Conservation (phyloP, 2,888 invertebrate species). For the Camponotus fellah region DNA sequence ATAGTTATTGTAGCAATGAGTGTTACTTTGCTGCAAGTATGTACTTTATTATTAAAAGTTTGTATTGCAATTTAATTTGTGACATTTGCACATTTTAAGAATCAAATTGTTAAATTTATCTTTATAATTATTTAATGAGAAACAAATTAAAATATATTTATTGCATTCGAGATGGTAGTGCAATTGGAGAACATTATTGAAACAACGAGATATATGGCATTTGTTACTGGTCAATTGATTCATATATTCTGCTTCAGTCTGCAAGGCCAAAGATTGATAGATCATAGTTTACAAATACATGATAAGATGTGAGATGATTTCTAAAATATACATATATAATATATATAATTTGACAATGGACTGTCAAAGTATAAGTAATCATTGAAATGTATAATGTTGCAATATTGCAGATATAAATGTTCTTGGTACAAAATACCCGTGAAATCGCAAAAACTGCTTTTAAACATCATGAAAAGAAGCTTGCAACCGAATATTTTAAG, state of each 20-base stretch:
- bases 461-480: slow-evolving; percentile 14
- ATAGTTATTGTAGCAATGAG: background rate
- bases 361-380: background rate
- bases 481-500: slow-evolving; percentile 2
- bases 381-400: background rate
- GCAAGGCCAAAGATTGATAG: slow-evolving; percentile 56
- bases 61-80: background rate
- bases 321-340: background rate
- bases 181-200: background rate
- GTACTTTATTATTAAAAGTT: background rate
- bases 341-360: no score
- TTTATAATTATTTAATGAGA: background rate
- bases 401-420: slow-evolving; percentile 33
- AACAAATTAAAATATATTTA: background rate
- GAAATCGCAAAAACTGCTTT: slow-evolving; percentile 39
- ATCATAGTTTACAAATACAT: slow-evolving; percentile 29
- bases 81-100: background rate
- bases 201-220: background rate
- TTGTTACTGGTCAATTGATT: slow-evolving; percentile 29
- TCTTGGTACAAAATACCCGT: slow-evolving; percentile 51
- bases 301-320: slow-evolving; percentile 40
- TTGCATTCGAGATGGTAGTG: background rate
- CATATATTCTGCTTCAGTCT: slow-evolving; percentile 50
- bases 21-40: slow-evolving; percentile 1
- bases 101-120: background rate